Base-by-base conservation (phyloP, 2,113 vertebrate species). In the Forbesichthys agassizii region DNA sequence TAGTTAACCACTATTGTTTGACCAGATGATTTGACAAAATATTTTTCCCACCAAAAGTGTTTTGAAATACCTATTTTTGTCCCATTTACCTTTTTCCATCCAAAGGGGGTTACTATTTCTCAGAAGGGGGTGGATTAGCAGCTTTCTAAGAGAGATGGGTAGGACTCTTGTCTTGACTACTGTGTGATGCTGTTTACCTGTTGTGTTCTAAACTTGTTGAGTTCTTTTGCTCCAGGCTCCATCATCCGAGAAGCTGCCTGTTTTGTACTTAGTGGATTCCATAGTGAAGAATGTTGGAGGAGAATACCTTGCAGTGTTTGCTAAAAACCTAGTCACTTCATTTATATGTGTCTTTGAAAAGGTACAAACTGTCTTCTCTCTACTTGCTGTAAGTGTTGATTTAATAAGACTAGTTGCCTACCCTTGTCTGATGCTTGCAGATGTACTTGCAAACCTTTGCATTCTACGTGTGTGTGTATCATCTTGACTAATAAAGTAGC, bases 181-280 rank as follows among this genome's bases (percentile, higher is more conserved):
- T 83, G 42, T 88, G 84, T 84, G 85, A 79, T 91, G 86, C 89
- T 85, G 52, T 90, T 90, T 80, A 88, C 88, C 75, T 92, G 89
- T 88, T 93, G 88, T 96, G 89, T 88, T 96, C 96, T 96, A 98
- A 98, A 99, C 95, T 94, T 95, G 95, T 90, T 92, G 94, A 99
- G 97, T 98, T 95, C 96, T 98, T 94, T 98, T 91, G 90, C 94
- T 95, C 90, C 93, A 99, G 98, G 98, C 96, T 82, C 94, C 96
- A 83, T 53, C 95, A 81, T 86, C 91, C 84, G 96, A 99, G 96
- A 99, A 98, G 95, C 96, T 99, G 72, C 98, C 98, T 14, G 95
- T 99, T 95, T 97, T 99, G 95, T 99, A 99, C 94, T 96, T 99
- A 92, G 98, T 99, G 98, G 98, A 99, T 95, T 99, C 98, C 94